Evolutionary conservation across 2,888 invertebrate species (phyloP).

Genomic region (Microctonus brassicae): DNA sequence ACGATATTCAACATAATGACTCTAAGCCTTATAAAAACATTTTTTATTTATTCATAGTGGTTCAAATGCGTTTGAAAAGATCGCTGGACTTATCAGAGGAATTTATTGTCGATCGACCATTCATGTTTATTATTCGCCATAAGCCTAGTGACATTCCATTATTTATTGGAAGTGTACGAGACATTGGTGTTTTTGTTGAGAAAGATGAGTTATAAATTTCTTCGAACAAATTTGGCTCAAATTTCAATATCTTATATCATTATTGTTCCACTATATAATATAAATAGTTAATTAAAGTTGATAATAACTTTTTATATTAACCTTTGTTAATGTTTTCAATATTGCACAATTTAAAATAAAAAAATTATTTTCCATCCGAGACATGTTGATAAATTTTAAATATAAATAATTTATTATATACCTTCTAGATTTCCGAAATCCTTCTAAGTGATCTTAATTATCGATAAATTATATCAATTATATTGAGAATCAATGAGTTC

Average conservation of each 20-base stretch:
- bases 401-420: no score
- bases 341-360: no score
- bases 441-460: neutral
- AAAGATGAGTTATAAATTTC: slow-evolving; percentile 61
- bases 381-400: no score
- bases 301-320: no score
- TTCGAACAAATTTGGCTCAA: neutral
- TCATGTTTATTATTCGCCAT: slow-evolving; percentile 63
- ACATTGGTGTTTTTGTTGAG: slow-evolving; percentile 45
- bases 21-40: neutral
- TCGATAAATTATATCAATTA: neutral
- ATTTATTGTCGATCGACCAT: slow-evolving; percentile 68
- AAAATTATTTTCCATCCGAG: no score
- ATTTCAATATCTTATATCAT: neutral
- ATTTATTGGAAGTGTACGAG: slow-evolving; percentile 60
- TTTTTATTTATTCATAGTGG: slow-evolving; percentile 48
- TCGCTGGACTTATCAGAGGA: slow-evolving; percentile 48
- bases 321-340: no score
- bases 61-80: slow-evolving; percentile 53
- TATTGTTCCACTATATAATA: neutral
- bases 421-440: neutral
- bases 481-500: slow-evolving; percentile 72
- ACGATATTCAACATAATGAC: neutral
- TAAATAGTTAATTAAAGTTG: neutral
- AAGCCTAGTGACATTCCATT: slow-evolving; percentile 57